phyloP scores from a whole-genome alignment of 1,140 invertebrate species.

The Melipona quadrifasciata region DNA sequence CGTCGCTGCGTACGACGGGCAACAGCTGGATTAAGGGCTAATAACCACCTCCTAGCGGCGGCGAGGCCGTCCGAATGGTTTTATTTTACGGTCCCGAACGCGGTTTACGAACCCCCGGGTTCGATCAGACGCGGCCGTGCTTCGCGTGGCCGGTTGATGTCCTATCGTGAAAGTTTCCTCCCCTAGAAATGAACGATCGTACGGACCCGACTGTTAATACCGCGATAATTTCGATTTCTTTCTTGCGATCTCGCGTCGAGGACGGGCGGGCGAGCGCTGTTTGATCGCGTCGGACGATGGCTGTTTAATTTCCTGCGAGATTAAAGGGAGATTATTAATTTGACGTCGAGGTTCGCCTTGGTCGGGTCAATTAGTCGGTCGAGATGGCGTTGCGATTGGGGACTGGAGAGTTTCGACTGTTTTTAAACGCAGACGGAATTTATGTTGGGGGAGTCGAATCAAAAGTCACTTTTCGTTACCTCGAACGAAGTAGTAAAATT shows the following conservation, averaged over 20 bases:
- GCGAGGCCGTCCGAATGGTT: conserved; percentile 49
- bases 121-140: conserved; percentile 18
- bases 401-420: neutral
- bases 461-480: neutral
- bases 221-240: conserved; percentile 5
- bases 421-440: neutral
- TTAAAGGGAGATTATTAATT: neutral
- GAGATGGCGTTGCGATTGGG: neutral
- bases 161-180: neutral
- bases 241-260: neutral
- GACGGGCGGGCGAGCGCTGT: neutral
- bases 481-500: too few relatives aligned
- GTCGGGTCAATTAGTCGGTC: neutral
- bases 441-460: neutral
- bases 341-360: neutral
- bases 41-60: conserved; percentile 46
- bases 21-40: conserved; percentile 62
- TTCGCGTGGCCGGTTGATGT: neutral
- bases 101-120: conserved; percentile 47
- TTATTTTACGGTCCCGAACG: conserved; percentile 44
- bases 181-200: neutral
- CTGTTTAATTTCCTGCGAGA: neutral
- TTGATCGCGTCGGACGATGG: neutral
- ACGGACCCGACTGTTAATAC: neutral
- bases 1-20: conserved; percentile 42